Evolutionary conservation across 2,113 vertebrate genomes (phyloP), one percentile per base, ranked within the genome.

Genomic region (Cynocephalus volans): DNA sequence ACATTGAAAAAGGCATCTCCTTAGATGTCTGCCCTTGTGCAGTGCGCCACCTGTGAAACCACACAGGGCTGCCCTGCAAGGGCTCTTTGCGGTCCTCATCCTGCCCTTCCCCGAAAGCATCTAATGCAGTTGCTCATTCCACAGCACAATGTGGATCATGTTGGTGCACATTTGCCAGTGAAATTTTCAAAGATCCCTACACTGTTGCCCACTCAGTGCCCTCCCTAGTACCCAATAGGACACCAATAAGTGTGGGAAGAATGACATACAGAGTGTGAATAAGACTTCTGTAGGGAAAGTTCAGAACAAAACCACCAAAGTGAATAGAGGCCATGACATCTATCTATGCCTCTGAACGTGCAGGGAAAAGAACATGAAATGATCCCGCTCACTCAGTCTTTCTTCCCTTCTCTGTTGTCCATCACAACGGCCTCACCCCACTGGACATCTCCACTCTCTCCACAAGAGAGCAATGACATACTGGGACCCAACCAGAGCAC

Each of bases 301-400:
- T n/a, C 2, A 5, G 28, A 62, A 17, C 33, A 62, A 10, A 70
- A 41, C n/a, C 23, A 3, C 17, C 2, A 45, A 33, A 45, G 88
- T 23, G 28, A n/a, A 3, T 3, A 4, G 28, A 26, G 15, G 64
- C 3, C 65, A 7, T 26, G 11, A 9, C 5, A 13, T 6, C 11
- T 48, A 14, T 28, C 31, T 2, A 12, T 33, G 48, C 24, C 13
- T 24, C 52, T 5, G n/a, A 13, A 33, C 0, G 6, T 26, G 52
- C 6, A 0, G 8, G 4, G 14, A 45, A 28, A 11, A 81, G 41
- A 19, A 19, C 31, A 3, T 0, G 3, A 19, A 33, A 18, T 24
- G 12, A 19, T 36, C 54, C 26, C 0, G n/a, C 8, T 2, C 3
- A 18, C 56, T 23, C 14, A 2, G 28, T 5, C 26, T 23, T 52